Percentiles rank a stretch among this genome's conserved stretches.
Evolutionary conservation across 2,888 invertebrate species (phyloP).

Genomic region (Cantharis lateralis): DNA sequence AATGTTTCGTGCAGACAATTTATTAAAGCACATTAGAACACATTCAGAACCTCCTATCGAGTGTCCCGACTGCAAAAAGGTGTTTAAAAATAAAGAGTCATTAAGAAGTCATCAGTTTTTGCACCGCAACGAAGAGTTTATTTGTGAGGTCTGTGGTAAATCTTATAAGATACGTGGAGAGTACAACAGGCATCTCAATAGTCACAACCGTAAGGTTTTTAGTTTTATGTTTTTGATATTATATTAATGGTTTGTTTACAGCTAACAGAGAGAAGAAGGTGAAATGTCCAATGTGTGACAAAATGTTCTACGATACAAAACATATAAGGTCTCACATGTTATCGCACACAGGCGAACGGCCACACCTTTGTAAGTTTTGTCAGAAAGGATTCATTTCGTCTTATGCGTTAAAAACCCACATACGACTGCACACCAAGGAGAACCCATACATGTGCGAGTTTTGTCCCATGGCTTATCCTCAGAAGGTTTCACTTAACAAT

Average conservation of each 20-base stretch:
- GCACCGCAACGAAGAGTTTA: conserved; percentile 41
- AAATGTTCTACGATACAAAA: neutral
- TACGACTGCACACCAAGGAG: conserved; percentile 7
- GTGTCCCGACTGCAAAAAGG: conserved; percentile 35
- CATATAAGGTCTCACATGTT: neutral
- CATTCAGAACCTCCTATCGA: conserved; percentile 43
- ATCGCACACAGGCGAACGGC: conserved; percentile 1
- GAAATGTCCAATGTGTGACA: conserved; percentile 5
- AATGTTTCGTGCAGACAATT: conserved; percentile 42
- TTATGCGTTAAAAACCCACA: conserved; percentile 5
- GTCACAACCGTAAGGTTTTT: conserved; percentile 23
- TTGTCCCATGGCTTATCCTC: conserved; percentile 6
- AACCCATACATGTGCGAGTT: neutral
- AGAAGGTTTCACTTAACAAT: neutral
- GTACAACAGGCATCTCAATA: conserved; percentile 11
- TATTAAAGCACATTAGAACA: conserved; percentile 42
- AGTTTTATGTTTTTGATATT: neutral
- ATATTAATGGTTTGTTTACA: neutral
- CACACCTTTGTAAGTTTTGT: conserved; percentile 5
- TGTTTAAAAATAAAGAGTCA: conserved; percentile 39
- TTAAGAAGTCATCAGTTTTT: conserved; percentile 43
- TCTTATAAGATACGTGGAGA: conserved; percentile 40
- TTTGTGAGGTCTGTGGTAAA: conserved; percentile 47
- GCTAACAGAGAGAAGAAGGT: conserved; percentile 39
- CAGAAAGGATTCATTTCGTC: neutral